Base-by-base conservation (phyloP, 2,888 invertebrate species). In the Troides helena region DNA sequence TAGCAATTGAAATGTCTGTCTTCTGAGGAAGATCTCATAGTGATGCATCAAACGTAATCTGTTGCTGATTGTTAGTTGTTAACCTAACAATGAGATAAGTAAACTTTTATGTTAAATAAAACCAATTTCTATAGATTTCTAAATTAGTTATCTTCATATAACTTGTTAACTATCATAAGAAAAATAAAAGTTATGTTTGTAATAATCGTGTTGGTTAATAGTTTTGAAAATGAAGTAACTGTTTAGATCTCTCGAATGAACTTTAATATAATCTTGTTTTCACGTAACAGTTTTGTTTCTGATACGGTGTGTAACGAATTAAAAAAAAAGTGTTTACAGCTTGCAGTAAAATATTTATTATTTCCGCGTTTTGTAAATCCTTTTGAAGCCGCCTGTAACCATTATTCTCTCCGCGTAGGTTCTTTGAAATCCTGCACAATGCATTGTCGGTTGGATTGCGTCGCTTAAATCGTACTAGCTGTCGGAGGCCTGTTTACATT, bases 391-490 rank as follows among this genome's bases (percentile, higher is more conserved):
- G 61, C 46, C 57, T 65, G 36, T 39, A 69, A 56, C 65, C 65
- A 61, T 69, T 61, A 65, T 69, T 69, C 61, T 69, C 56, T 61
- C 56, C 61, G 46, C 61, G 56, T 43, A 65, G 61, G 64, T 69
- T 69, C 69, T 69, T 69, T 69, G 60, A 68, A 68, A 68, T 60
- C 64, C 58, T 68, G 68, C 53, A 68, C 68, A 68, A 68, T 68
- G 60, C 69, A 69, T 69, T 69, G 69, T 65, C 56, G 65, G 65
- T 69, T 46, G 65, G 69, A 65, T 69, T 61, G 61, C 56, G 60
- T 61, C 46, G 61, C 57, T 69, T 69, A 69, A 65, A 69, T 30
- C 39, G 61, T 62, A 57, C 65, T 61, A 10, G 53, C 53, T 69
- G 69, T 56, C 61, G 69, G 64, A 59, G 50, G 36, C 39, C 64